These are phyloP conservation scores for Oncorhynchus clarkii DNA, from an alignment of 2,113 vertebrate genomes.

Conservation along the genomic window DNA sequence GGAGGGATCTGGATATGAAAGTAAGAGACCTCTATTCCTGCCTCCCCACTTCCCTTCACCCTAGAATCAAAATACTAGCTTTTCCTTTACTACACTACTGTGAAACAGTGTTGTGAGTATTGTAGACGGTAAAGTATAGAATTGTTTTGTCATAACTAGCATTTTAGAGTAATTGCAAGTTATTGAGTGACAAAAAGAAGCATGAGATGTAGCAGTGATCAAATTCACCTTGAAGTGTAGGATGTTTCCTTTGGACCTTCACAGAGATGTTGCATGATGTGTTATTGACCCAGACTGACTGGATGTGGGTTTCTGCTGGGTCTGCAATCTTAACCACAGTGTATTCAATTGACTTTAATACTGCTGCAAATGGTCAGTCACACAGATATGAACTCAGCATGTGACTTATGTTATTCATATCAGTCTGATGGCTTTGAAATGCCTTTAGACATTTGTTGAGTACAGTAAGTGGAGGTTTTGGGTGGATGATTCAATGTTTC, in stretches of 20 bases:
- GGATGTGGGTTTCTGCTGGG: background rate
- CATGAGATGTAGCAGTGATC: background rate
- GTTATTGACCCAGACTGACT: constrained; percentile 1
- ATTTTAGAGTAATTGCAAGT: background rate
- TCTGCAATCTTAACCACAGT: background rate
- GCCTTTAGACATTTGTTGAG: background rate
- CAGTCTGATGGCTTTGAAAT: background rate
- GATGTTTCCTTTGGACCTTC: background rate
- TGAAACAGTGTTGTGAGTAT: background rate
- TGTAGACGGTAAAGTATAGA: background rate
- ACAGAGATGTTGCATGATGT: background rate
- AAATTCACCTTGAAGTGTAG: no score
- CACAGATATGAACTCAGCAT: background rate
- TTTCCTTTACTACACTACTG: constrained; percentile 1
- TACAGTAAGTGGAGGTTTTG: no score
- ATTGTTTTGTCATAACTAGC: background rate
- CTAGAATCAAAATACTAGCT: background rate
- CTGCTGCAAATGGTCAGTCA: background rate
- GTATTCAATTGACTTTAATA: background rate
- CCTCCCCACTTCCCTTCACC: background rate
- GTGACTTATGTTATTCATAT: background rate
- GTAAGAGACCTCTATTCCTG: constrained; percentile 34
- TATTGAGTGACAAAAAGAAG: background rate
- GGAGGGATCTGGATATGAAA: constrained; percentile 41
- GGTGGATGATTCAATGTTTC: no score